Base-by-base conservation (phyloP, 2,113 vertebrate genomes). In the Ochotona curzoniae region DNA sequence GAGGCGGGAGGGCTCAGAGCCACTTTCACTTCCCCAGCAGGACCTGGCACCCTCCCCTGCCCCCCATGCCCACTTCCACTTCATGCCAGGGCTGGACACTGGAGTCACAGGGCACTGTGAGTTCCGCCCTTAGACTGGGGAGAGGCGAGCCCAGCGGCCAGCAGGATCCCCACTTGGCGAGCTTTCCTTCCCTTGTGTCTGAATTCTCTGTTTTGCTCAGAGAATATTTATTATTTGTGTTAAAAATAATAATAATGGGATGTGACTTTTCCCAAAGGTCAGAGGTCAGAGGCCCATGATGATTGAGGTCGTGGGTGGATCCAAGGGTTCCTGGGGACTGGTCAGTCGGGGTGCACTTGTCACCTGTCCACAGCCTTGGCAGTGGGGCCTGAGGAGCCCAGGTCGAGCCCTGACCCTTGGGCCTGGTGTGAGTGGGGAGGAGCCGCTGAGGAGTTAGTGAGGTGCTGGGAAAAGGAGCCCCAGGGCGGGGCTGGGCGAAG, bases 121-220 rank as follows among this genome's bases (percentile, higher is more conserved):
- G 54, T 18, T 57, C 38, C 14, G 54, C 54, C 54, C 54, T 18
- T 57, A 18, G 54, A 18, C 14, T 57, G 18, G 4, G n/a, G 8
- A 71, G 54, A 60, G 28, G 35, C 83, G 47, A 18, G 15, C 54
- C 30, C 64, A 25, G 71, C 84, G 69, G 63, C 12, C 30, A 1
- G 8, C 2, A 57, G 54, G 54, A 57, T 14, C 54, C 54, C 54
- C 18, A 18, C 17, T 5, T 57, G 54, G 54, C 13, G 54, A 57
- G 13, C 6, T 57, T 57, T 57, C 15, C 54, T 57, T 18, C 18
- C 54, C 18, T 57, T 81, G 51, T 74, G 60, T 71, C 80, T 91
- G 71, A 87, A 71, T 93, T 86, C 92, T 93, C 74, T 86, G 66
- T 89, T 92, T 75, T 57, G 25, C 35, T 87, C 54, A 75, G 69